Conservation (phyloP, 92 coral and sea anemone genomes). For the Palythoa heliodiscus region DNA sequence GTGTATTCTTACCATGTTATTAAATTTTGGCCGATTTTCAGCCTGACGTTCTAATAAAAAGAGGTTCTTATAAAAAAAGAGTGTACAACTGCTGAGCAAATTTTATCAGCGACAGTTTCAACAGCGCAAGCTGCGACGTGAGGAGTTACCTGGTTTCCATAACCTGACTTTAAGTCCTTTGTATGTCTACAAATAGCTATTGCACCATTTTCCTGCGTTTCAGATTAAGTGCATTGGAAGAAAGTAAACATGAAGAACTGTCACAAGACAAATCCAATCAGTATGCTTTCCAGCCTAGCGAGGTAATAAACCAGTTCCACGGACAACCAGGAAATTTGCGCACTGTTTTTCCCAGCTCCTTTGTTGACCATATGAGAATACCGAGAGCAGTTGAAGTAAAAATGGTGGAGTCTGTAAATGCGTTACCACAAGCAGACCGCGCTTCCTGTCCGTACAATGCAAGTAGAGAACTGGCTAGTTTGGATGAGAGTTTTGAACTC, state of each 20-base stretch:
- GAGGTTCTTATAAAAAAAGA: too few species aligned
- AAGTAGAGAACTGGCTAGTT: neutral
- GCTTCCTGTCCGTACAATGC: neutral
- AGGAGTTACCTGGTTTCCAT: too few species aligned
- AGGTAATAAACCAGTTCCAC: slow-evolving; percentile 62
- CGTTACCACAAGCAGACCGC: slow-evolving; percentile 11
- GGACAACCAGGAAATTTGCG: slow-evolving; percentile 16
- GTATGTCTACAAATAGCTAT: neutral
- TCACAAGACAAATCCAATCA: slow-evolving; percentile 3
- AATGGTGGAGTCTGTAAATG: slow-evolving; percentile 63
- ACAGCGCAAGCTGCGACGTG: too few species aligned
- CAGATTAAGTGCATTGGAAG: neutral
- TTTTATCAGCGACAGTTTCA: too few species aligned
- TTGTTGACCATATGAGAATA: slow-evolving; percentile 72
- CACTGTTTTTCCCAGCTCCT: slow-evolving; percentile 54
- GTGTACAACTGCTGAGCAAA: too few species aligned
- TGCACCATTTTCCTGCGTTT: neutral
- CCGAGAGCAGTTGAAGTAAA: slow-evolving; percentile 84
- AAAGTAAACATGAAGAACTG: slow-evolving; percentile 3
- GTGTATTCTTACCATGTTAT: too few species aligned
- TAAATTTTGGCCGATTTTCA: too few species aligned
- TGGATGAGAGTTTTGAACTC: neutral
- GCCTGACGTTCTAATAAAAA: too few species aligned
- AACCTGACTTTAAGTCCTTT: neutral
- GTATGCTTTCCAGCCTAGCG: slow-evolving; percentile 57